Evolutionary conservation across 2,888 invertebrate genomes (phyloP).

Genomic region (Keiferia lycopersicella): DNA sequence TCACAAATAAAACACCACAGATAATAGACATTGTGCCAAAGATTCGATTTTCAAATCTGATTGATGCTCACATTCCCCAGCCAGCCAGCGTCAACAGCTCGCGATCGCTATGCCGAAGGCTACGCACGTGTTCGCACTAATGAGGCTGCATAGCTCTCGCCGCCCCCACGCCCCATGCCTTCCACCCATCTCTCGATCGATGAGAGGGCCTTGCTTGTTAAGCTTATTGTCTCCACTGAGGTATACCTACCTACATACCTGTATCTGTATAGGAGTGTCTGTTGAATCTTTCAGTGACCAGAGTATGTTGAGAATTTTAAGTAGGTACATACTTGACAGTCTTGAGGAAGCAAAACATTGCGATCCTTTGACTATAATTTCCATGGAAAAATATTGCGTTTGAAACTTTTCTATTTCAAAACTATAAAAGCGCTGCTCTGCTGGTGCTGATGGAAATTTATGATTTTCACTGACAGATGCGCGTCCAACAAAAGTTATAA

Average conservation of each 20-base stretch:
- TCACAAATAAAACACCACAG: background rate
- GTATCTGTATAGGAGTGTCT: no score
- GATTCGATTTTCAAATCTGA: background rate
- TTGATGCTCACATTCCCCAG: background rate
- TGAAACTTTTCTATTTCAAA: no score
- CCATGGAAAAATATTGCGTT: no score
- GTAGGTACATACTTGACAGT: no score
- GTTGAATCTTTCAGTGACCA: no score
- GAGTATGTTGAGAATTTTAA: no score
- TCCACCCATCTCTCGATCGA: slow-evolving; percentile 21
- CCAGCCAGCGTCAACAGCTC: background rate
- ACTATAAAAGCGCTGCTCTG: no score
- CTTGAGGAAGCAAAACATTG: no score
- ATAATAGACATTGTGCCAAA: background rate
- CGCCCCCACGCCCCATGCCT: background rate
- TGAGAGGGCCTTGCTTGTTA: slow-evolving; percentile 33
- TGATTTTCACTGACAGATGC: background rate
- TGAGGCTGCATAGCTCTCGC: slow-evolving; percentile 43
- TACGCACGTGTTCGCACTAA: slow-evolving; percentile 72
- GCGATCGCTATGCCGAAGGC: slow-evolving; percentile 51
- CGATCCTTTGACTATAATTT: no score
- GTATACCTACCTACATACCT: background rate
- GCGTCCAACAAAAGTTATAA: slow-evolving; percentile 33
- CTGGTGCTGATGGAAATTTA: background rate
- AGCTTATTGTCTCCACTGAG: background rate